A percentile compares a stretch with the other conserved stretches of the same genome.
These are phyloP conservation scores for Erpornis zantholeuca DNA, from an alignment of 2,113 vertebrate species.

Conservation along the genomic window DNA sequence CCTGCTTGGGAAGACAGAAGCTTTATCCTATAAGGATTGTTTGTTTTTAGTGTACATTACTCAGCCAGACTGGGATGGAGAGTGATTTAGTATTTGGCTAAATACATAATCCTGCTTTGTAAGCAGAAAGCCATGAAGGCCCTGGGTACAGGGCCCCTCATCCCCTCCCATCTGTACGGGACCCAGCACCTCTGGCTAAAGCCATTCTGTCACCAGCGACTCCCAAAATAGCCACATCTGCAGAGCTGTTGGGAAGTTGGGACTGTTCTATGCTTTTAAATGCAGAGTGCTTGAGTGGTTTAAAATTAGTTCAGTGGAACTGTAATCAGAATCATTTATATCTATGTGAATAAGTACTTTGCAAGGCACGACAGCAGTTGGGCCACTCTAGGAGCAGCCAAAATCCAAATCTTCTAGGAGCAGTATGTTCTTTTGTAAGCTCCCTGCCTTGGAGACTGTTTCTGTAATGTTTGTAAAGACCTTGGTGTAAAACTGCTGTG, in stretches of 20 bases:
- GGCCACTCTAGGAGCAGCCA: background rate
- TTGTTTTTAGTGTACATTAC: background rate
- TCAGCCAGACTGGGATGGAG: background rate
- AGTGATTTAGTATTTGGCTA: background rate
- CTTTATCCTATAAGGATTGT: background rate
- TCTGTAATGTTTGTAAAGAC: background rate
- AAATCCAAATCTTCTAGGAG: background rate
- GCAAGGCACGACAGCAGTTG: background rate
- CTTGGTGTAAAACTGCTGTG: background rate
- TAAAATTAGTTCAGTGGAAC: conserved; percentile 21
- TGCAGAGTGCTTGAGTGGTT: background rate
- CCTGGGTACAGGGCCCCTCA: background rate
- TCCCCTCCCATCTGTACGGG: background rate
- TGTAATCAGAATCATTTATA: background rate
- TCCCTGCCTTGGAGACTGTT: background rate
- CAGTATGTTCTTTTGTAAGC: background rate
- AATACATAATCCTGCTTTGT: background rate
- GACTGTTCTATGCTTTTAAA: background rate
- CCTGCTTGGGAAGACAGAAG: background rate
- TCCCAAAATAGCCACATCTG: background rate
- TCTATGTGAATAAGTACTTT: background rate
- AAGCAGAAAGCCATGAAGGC: background rate
- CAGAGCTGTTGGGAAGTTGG: background rate
- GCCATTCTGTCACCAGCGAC: background rate
- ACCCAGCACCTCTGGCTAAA: background rate